phyloP scores from a whole-genome alignment of 2,113 vertebrate genomes.

The Thermophis baileyi region DNA sequence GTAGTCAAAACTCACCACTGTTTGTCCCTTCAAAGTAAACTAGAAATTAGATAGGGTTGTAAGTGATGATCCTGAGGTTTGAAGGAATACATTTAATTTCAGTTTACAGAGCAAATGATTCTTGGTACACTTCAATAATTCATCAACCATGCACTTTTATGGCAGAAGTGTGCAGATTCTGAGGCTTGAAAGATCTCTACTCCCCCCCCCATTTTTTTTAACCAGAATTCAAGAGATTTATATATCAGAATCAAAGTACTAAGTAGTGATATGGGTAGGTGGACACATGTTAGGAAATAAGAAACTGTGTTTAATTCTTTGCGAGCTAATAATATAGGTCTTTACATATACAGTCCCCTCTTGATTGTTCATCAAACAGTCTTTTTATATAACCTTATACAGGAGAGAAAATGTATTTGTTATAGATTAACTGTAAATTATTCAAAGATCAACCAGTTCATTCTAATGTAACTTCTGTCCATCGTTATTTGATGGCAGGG shows the following conservation, averaged over 20 bases:
- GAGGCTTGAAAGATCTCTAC: not conserved
- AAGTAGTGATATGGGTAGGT: not conserved
- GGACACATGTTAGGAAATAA: not conserved
- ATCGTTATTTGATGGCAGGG: not conserved
- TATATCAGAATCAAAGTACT: not conserved
- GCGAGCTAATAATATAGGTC: not conserved
- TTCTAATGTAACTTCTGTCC: not conserved
- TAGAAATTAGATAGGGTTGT: constrained; percentile 67
- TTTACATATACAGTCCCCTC: not conserved
- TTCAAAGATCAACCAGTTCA: not conserved
- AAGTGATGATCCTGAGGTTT: constrained; percentile 65
- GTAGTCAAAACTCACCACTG: constrained; percentile 74
- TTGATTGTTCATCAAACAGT: not conserved
- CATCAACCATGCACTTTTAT: not conserved
- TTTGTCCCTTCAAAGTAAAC: constrained; percentile 66
- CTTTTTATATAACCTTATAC: not conserved
- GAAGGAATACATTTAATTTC: constrained; percentile 63
- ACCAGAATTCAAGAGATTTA: not conserved
- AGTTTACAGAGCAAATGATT: constrained; percentile 64
- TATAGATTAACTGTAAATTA: not conserved
- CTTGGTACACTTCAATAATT: constrained; percentile 58
- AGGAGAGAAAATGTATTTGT: not conserved
- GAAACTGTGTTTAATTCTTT: not conserved
- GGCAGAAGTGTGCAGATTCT: not conserved
- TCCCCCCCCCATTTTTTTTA: not conserved